Base-by-base conservation (phyloP, 1,140 invertebrate species). In the Grapholita molesta region DNA sequence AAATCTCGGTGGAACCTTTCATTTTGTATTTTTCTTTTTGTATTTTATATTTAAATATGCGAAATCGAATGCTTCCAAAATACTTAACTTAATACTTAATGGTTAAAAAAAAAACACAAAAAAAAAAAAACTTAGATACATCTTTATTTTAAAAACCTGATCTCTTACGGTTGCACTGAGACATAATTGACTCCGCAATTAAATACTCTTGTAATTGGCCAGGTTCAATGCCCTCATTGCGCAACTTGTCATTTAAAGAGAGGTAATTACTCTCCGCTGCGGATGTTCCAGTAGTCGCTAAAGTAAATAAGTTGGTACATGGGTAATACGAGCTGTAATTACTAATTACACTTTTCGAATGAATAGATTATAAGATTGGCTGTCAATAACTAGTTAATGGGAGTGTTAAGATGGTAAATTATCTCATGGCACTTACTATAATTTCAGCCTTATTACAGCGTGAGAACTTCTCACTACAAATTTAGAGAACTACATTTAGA, bases 201-300 rank as follows among this genome's bases (percentile, higher is more conserved):
- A 61, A 61, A 61, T 65, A 35, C 64, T 4, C 15, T 23, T 33
- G 64, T 61, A 65, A 65, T 73, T 64, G 64, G 70, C 61, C 52
- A 61, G 67, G 78, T 80, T 80, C 76, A 75, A 73, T 38, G 71
- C n/a, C 67, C 79, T 79, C 75, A 77, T 79, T 79, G 79, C 66
- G 69, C 69, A 73, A 75, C 70, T 74, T 42, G 55, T 69, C 75
- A 73, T 76, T 72, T 77, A 74, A 55, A 71, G 69, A 55, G 66
- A 52, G 66, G 67, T 66, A 74, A 82, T 82, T 79, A 79, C 71
- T 7, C 42, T 48, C 18, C 5, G 67, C 61, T 68, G 64, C 71
- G 72, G 74, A 76, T 77, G 77, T 79, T 48, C 48, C 64, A 64
- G 68, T 52, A 53, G 35, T 69, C 67, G 76, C 70, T 69, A 76